Conservation (phyloP, 2,888 invertebrate species). For the Torymus texanus region DNA sequence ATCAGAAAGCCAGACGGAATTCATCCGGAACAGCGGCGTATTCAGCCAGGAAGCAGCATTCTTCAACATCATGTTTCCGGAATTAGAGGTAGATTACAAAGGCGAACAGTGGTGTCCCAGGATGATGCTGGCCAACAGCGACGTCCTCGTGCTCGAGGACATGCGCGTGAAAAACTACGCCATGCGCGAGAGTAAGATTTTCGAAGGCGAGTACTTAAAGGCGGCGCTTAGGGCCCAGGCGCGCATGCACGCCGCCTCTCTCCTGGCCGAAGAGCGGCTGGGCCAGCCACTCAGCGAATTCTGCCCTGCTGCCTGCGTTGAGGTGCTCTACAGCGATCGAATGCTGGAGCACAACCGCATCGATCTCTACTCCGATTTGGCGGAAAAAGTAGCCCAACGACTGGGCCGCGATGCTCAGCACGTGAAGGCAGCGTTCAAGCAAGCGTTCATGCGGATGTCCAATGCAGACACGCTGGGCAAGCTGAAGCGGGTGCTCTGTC, state of each 20-base stretch:
- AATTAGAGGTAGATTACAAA: background rate
- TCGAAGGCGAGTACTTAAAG: constrained; percentile 58
- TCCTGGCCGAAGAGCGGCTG: constrained; percentile 61
- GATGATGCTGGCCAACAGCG: constrained; percentile 67
- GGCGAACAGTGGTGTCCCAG: constrained; percentile 60
- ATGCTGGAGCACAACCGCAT: background rate
- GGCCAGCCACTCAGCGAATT: constrained; percentile 3
- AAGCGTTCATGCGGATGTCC: background rate
- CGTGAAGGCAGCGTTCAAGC: background rate
- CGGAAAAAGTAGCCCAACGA: background rate
- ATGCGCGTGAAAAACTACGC: constrained; percentile 66
- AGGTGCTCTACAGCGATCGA: background rate
- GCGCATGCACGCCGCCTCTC: constrained; percentile 65
- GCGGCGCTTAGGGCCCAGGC: constrained; percentile 63
- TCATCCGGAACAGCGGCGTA: constrained; percentile 75
- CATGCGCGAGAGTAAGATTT: constrained; percentile 59
- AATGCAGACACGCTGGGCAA: background rate
- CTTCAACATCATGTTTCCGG: constrained; percentile 72
- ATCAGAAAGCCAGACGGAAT: constrained; percentile 69
- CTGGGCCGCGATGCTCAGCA: background rate
- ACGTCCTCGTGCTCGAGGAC: constrained; percentile 74
- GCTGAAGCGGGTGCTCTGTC: background rate
- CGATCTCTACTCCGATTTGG: background rate
- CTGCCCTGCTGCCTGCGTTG: constrained; percentile 3
- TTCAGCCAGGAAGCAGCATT: constrained; percentile 76